phyloP scores from a whole-genome alignment of 2,113 vertebrate species.

The Sisor rabdophorus region DNA sequence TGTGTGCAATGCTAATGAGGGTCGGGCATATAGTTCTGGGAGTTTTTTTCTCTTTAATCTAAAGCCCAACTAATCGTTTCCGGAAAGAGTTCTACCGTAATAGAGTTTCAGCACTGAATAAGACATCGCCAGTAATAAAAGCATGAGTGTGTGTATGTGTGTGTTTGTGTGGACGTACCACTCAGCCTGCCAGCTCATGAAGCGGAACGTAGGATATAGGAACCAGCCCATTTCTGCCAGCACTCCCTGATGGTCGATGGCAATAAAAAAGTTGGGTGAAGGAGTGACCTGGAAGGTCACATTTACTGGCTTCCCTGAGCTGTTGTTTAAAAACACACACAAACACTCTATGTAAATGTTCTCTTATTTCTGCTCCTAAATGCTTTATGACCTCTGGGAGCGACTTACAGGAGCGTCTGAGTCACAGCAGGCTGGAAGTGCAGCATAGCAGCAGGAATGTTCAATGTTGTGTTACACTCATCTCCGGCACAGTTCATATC shows the following conservation, averaged over 20 bases:
- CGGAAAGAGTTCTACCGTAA: no score
- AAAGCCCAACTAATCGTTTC: no score
- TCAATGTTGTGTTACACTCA: conserved; percentile 60
- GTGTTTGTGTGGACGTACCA: conserved; percentile 56
- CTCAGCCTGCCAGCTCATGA: conserved; percentile 74
- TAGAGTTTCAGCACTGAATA: no score
- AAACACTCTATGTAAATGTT: not conserved
- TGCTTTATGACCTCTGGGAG: not conserved
- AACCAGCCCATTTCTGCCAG: conserved; percentile 73
- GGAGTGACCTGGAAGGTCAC: conserved; percentile 71
- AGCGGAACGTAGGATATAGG: conserved; percentile 71
- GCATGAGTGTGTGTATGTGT: not conserved
- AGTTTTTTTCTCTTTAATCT: no score
- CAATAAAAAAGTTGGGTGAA: conserved; percentile 67
- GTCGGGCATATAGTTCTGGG: no score
- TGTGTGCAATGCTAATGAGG: no score
- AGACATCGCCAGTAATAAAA: no score
- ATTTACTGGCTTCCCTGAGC: conserved; percentile 58
- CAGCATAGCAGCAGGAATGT: conserved; percentile 73
- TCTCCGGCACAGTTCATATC: conserved; percentile 70
- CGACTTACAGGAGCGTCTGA: conserved; percentile 59
- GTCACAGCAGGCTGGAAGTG: conserved; percentile 59
- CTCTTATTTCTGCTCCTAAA: not conserved
- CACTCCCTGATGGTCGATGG: conserved; percentile 67
- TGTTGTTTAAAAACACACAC: conserved; percentile 43